Base-by-base conservation (phyloP, 2,797 vertebrate genomes). In the Chaunax sp. region DNA sequence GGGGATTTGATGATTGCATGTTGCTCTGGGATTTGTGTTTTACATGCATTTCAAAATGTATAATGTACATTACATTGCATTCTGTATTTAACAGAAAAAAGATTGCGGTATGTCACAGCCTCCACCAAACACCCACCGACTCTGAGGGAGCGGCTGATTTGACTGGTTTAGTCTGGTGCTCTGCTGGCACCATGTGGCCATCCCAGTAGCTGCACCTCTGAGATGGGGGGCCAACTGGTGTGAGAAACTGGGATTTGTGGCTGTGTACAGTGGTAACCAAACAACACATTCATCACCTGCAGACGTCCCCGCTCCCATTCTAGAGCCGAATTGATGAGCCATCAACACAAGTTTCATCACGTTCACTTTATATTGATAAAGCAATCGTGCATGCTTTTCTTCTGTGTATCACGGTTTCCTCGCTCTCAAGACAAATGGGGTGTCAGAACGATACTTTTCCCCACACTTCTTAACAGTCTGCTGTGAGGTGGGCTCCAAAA, bases 321-420 rank as follows among this genome's bases (percentile, higher is more conserved):
- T 69, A 61, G 68, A 61, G 82, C 38, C 46, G 54, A 83, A 90
- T 84, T 83, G 90, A 90, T 91, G 87, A 88, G 81, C 80, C 87
- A 85, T 91, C 87, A 84, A 66, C 75, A 18, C 78, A 73, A 75
- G 83, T 87, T 90, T 83, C 80, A 80, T 89, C 82, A 85, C 73
- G 72, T 84, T 89, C 86, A 82, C 82, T 88, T 85, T 75, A 66
- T 92, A 91, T 91, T 89, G 91, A 89, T 88, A 90, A 91, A 91
- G 88, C 89, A 78, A 91, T 92, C 89, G 87, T 87, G 88, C 86
- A 73, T 80, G 78, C 47, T 73, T 84, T 78, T 87, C 81, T 80
- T 81, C 83, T 76, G 75, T 62, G 78, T 69, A 75, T 86, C 78
- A 63, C 69, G 7, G 40, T 71, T 85, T 69, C 64, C 78, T 37